These are phyloP conservation scores for Siderastrea siderea DNA, from an alignment of 92 coral and sea anemone genomes.

Conservation along the genomic window DNA sequence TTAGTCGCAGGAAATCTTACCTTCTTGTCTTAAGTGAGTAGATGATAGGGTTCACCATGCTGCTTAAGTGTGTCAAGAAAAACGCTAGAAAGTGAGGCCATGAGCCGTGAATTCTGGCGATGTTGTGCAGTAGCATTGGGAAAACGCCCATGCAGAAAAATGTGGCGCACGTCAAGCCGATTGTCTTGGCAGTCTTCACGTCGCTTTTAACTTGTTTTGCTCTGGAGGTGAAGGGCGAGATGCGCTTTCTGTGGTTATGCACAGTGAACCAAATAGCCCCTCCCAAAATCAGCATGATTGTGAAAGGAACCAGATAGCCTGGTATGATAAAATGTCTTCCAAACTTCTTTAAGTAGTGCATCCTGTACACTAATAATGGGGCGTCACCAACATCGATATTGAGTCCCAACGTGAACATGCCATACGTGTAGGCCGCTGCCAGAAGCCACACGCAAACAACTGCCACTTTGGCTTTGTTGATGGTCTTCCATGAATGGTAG, in stretches of 20 bases:
- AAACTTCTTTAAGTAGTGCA: conserved; percentile 71
- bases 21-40: conserved; percentile 82
- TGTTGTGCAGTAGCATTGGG: conserved; percentile 82
- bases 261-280: conserved; percentile 74
- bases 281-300: conserved; percentile 63
- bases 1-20: conserved; percentile 1
- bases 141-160: conserved; percentile 86
- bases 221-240: conserved; percentile 60
- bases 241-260: conserved; percentile 48
- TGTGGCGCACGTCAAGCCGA: conserved; percentile 74
- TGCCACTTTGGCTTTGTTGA: conserved; percentile 73
- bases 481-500: conserved; percentile 88
- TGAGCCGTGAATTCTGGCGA: conserved; percentile 81
- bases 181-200: conserved; percentile 85
- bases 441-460: conserved; percentile 70
- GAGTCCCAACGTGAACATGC: conserved; percentile 74
- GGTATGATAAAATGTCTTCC: conserved; percentile 84
- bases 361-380: conserved; percentile 80
- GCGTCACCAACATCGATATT: conserved; percentile 72
- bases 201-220: conserved; percentile 66
- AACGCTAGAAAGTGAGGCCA: conserved; percentile 87
- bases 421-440: conserved; percentile 73
- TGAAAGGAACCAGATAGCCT: conserved; percentile 79
- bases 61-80: conserved; percentile 80
- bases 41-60: conserved; percentile 88